Conservation (phyloP, 2,113 vertebrate genomes). For the Microcebus lehilahytsara region DNA sequence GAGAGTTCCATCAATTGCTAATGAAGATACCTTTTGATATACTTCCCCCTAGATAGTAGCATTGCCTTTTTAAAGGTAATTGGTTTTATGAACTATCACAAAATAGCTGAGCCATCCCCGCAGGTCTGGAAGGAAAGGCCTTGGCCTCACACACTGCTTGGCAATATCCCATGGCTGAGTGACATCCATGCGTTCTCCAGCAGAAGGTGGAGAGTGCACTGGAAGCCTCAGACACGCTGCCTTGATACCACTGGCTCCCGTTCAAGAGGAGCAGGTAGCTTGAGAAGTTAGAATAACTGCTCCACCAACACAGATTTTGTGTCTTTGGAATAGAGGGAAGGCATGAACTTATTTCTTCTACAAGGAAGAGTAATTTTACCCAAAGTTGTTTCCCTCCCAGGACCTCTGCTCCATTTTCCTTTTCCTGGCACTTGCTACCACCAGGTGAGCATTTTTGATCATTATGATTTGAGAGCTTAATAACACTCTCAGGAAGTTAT, state of each 20-base stretch:
- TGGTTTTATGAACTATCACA: neutral
- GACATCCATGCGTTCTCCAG: rapidly evolving
- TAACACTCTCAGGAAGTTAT: neutral
- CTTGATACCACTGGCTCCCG: neutral
- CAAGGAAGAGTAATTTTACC: neutral
- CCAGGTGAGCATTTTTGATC: neutral
- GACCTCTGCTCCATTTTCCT: neutral
- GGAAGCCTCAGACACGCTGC: too few species aligned
- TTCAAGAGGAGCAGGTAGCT: neutral
- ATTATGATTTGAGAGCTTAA: neutral
- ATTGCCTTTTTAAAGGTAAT: neutral
- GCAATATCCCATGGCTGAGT: neutral
- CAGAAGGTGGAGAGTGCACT: rapidly evolving
- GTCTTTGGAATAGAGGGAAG: neutral
- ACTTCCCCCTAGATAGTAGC: neutral
- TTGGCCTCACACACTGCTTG: neutral
- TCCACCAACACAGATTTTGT: neutral
- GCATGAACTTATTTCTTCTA: neutral
- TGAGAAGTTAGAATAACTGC: neutral
- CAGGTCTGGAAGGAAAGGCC: neutral
- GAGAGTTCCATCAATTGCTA: neutral
- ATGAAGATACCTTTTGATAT: neutral
- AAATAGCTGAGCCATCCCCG: neutral
- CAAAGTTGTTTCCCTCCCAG: neutral
- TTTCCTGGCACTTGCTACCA: neutral